Base-by-base conservation (phyloP, 2,797 vertebrate species). In the Anomalospiza imberbis region DNA sequence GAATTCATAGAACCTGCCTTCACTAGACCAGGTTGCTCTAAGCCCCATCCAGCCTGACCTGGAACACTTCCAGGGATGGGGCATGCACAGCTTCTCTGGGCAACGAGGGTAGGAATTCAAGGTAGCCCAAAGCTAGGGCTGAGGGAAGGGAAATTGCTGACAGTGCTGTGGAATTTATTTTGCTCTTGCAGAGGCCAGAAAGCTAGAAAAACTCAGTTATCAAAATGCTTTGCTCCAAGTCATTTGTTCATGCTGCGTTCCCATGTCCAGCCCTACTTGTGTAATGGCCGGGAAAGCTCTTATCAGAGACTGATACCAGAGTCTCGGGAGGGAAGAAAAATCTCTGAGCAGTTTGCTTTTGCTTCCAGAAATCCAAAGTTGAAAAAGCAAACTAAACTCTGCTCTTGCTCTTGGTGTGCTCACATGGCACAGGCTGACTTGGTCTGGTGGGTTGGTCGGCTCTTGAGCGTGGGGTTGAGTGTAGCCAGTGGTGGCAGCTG, bases 241-340 rank as follows among this genome's bases (percentile, higher is more conserved):
- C 66, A 67, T 91, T 91, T 96, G 83, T 88, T 94, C 62, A 10
- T 86, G 55, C 67, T 15, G 18, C 1, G 0, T 95, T 97, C 93
- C 95, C 96, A 88, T 95, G 93, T 97, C 94, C 95, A 94, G 61
- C 94, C 92, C 77, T 92, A 75, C 88, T 93, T 95, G 94, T 96
- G 86, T 95, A 95, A 97, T 9, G 31, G 61, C 50, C 17, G 4
- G 94, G 94, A 93, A 95, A 57, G 50, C 1, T 32, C 88, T 97
- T 97, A 97, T 97, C 95, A 77, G 78, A 66, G 84, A 26, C 95
- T 93, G 96, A 96, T 95, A 97, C 90, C 61, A 57, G 70, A 89
- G 53, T 82, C 96, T 95, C 94, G 65, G 66, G 86, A 88, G 94
- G 25, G 34, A 25, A 60, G 3, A 82, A 85, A 88, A 87, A 89